Conservation (phyloP, 2,888 invertebrate species). For the Cremastinae sp. region DNA sequence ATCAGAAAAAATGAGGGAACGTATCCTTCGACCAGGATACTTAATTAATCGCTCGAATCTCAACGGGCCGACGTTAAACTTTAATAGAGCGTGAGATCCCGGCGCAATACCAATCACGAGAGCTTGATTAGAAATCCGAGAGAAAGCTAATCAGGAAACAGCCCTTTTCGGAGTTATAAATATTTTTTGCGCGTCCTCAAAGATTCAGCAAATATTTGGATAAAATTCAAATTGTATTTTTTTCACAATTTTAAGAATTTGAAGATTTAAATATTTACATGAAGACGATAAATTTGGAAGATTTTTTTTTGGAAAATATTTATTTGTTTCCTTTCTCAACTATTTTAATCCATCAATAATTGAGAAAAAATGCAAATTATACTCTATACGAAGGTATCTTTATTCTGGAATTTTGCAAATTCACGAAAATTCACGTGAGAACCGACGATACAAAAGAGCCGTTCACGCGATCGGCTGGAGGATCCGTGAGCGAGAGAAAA, state of each 20-base stretch:
- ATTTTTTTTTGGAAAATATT: no score
- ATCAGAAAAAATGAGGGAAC: slow-evolving; percentile 48
- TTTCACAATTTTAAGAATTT: no score
- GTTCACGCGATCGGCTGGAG: slow-evolving; percentile 30
- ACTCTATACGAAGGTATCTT: no score
- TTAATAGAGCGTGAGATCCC: slow-evolving; percentile 55
- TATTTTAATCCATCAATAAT: no score
- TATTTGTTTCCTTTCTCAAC: no score
- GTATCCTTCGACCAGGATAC: slow-evolving; percentile 51
- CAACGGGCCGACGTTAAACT: slow-evolving; percentile 40
- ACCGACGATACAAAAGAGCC: background rate
- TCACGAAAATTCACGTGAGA: slow-evolving; percentile 30
- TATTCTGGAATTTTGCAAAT: no score
- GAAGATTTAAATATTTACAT: no score
- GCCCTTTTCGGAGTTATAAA: background rate
- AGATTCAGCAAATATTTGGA: background rate
- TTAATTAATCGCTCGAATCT: slow-evolving; percentile 58
- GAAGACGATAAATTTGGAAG: no score
- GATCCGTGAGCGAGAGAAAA: slow-evolving; percentile 51
- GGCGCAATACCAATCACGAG: slow-evolving; percentile 54
- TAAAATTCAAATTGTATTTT: no score
- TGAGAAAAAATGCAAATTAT: no score
- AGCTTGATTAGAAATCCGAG: slow-evolving; percentile 42
- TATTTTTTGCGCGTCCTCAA: slow-evolving; percentile 6
- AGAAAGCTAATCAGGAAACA: slow-evolving; percentile 28